A percentile compares a stretch with the other conserved stretches of the same genome.
Evolutionary conservation across 2,113 vertebrate genomes (phyloP).

Genomic region (Mus musculus): DNA sequence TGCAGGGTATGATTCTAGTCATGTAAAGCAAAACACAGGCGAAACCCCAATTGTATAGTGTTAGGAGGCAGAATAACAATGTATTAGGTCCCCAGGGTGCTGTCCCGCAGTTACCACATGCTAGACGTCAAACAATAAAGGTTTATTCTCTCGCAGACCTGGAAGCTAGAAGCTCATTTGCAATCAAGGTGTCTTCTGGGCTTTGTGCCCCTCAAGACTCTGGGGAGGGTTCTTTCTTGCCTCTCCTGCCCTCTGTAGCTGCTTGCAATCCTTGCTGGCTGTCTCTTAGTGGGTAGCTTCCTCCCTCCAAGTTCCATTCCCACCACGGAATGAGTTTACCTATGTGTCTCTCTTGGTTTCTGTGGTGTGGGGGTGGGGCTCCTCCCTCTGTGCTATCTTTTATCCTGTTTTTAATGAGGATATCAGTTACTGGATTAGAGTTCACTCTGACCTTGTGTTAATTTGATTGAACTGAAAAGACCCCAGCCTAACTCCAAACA

Average conservation of each 20-base stretch:
- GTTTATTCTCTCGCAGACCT: neutral
- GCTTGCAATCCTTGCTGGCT: too few species aligned
- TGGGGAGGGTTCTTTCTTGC: too few species aligned
- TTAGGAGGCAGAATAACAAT: neutral
- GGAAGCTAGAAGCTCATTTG: neutral
- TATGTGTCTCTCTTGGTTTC: neutral
- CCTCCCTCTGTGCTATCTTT: neutral
- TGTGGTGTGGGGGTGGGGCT: fast-evolving
- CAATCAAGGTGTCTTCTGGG: neutral
- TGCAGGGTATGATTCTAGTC: neutral
- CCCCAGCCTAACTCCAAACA: neutral
- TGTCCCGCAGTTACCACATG: neutral
- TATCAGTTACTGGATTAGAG: neutral
- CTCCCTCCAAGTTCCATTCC: neutral
- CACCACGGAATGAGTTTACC: fast-evolving
- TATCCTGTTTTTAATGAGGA: neutral
- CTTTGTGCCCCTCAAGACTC: too few species aligned
- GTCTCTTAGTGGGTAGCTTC: neutral
- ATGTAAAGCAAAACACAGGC: neutral
- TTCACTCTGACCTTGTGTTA: neutral
- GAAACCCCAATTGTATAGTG: neutral
- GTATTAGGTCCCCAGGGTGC: neutral
- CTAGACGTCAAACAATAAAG: neutral
- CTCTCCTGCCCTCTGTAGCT: neutral
- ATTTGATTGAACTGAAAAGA: slow-evolving; percentile 8